Evolutionary conservation across 2,888 invertebrate genomes (phyloP), one percentile per base, ranked within the genome.

Genomic region (Euplagia quadripunctaria): DNA sequence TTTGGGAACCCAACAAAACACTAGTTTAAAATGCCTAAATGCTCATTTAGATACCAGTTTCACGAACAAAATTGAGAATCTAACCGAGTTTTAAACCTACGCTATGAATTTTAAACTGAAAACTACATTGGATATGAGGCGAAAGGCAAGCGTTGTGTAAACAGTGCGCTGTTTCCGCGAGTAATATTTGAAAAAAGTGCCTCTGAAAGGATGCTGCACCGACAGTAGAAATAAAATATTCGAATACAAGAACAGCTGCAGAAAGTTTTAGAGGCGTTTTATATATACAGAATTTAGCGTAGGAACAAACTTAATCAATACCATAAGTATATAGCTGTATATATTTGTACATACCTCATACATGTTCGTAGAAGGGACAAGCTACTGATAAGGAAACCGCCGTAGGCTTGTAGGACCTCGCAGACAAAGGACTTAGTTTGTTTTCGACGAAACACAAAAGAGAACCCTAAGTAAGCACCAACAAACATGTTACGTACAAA

Each of bases 41-140:
- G 85, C 87, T 90, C 88, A 92, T 93, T 93, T 90, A 90, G 86
- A 86, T 89, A 91, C 86, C 88, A 84, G 87, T 88, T 86, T 84
- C 79, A 78, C 79, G 70, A 85, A 82, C 82, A 88, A 88, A 90
- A 90, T 91, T 90, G 90, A 86, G 87, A 91, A 91, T 91, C 89
- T 90, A 92, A 92, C 89, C 84, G 88, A 92, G 91, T 92, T 92
- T 91, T 88, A 93, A 93, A 93, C 90, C 91, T 89, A 83, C 89
- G 88, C 89, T 93, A 92, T 94, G 93, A 93, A 94, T 93, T 94
- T 94, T 89, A 91, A 92, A 93, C 90, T 91, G 86, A 87, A 93
- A 94, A 92, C 90, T 93, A 92, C 92, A 92, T 90, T 90, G 90
- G 90, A 92, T 92, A 92, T 90, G 90, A 91, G 91, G 87, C 89